Conservation (phyloP, 2,888 invertebrate genomes). For the Apotomis capreana region DNA sequence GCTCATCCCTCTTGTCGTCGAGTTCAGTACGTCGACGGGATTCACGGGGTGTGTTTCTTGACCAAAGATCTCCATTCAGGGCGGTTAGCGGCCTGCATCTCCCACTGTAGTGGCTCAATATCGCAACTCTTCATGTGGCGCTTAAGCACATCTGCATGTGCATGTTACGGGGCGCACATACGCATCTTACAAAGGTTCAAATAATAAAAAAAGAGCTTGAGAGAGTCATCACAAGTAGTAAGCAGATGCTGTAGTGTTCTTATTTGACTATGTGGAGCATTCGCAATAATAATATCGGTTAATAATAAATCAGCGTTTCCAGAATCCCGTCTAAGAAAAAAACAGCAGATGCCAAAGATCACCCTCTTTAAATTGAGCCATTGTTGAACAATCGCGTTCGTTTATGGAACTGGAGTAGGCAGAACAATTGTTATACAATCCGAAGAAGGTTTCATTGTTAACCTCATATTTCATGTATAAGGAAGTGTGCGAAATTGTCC, state of each 20-base stretch:
- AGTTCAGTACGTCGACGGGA: too few relatives aligned
- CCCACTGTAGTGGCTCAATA: too few relatives aligned
- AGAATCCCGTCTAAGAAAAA: constrained; percentile 28
- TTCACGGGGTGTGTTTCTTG: too few relatives aligned
- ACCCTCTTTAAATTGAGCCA: constrained; percentile 59
- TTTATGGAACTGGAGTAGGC: constrained; percentile 67
- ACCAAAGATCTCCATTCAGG: too few relatives aligned
- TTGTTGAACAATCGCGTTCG: constrained; percentile 68
- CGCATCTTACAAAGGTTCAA: too few relatives aligned
- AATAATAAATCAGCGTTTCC: constrained; percentile 13
- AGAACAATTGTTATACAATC: constrained; percentile 75
- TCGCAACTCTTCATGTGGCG: too few relatives aligned
- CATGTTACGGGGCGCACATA: too few relatives aligned
- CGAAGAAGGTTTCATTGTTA: constrained; percentile 63
- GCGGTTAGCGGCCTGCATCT: too few relatives aligned
- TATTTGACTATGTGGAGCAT: neutral
- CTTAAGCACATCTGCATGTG: too few relatives aligned
- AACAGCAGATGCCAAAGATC: constrained; percentile 61
- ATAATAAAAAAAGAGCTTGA: too few relatives aligned
- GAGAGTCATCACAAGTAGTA: too few relatives aligned
- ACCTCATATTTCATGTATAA: constrained; percentile 61
- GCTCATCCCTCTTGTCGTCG: too few relatives aligned
- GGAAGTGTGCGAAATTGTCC: constrained; percentile 73
- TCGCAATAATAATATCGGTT: constrained; percentile 25
- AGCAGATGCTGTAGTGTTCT: neutral